phyloP scores from a whole-genome alignment of 2,113 vertebrate species.

The Alectura lathami region DNA sequence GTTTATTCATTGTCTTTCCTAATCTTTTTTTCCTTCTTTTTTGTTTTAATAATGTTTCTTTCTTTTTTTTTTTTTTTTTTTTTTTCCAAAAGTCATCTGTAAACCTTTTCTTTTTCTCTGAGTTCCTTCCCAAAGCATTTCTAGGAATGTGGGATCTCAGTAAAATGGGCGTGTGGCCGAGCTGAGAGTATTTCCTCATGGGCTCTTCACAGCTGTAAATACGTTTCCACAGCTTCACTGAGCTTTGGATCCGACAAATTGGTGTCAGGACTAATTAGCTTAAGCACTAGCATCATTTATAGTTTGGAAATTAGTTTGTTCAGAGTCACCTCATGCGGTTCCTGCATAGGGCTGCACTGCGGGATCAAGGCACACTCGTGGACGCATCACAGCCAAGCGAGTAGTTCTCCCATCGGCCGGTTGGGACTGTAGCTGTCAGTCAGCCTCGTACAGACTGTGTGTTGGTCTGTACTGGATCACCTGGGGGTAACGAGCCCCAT shows the following conservation, averaged over 20 bases:
- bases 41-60: neutral
- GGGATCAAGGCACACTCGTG: neutral
- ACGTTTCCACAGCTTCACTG: neutral
- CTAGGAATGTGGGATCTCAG: neutral
- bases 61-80: neutral
- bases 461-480: neutral
- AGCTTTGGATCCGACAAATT: neutral
- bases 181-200: neutral
- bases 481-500: neutral
- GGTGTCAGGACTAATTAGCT: neutral
- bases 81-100: neutral
- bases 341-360: neutral
- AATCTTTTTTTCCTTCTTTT: neutral
- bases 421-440: neutral
- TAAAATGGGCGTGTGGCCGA: rapidly evolving
- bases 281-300: neutral
- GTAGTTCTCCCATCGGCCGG: neutral
- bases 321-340: neutral
- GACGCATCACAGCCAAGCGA: rapidly evolving
- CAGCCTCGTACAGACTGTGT: rapidly evolving
- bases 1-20: neutral
- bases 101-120: neutral
- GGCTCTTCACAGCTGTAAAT: neutral
- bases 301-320: neutral
- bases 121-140: neutral